Evolutionary conservation across 2,797 vertebrate species (phyloP).

Genomic region (Dipus sagitta): DNA sequence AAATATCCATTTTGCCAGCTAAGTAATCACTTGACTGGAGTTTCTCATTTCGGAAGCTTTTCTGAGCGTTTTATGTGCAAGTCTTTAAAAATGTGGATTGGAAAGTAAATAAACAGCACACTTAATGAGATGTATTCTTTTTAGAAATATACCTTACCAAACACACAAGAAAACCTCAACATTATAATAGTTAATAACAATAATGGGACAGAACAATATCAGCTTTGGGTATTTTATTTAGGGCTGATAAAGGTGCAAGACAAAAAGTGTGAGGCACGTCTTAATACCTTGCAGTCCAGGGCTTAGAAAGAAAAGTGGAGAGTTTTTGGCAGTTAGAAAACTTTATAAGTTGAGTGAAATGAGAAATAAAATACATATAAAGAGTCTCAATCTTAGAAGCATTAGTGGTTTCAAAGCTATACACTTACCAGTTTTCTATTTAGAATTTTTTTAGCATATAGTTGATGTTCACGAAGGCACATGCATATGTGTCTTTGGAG

Average conservation of each 20-base stretch:
- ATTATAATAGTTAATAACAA: slow-evolving; percentile 56
- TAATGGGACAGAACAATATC: slow-evolving; percentile 3
- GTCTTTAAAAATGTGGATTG: slow-evolving; percentile 78
- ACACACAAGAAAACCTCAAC: slow-evolving; percentile 65
- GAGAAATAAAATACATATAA: slow-evolving; percentile 20
- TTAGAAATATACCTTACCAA: slow-evolving; percentile 74
- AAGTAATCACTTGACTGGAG: slow-evolving; percentile 88
- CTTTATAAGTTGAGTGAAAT: not conserved
- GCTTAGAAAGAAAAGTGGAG: slow-evolving; percentile 27
- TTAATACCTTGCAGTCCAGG: not conserved
- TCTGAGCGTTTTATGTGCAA: slow-evolving; percentile 81
- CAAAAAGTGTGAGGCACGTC: not conserved
- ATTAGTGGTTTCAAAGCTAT: not conserved
- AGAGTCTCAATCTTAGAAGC: slow-evolving; percentile 33
- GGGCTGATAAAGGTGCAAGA: not conserved
- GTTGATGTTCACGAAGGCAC: no score
- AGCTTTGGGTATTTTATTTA: slow-evolving; percentile 43
- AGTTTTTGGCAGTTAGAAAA: not conserved
- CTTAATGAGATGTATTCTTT: slow-evolving; percentile 81
- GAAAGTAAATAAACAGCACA: slow-evolving; percentile 77
- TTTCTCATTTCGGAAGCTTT: slow-evolving; percentile 86
- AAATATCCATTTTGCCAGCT: slow-evolving; percentile 90
- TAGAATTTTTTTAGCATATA: not conserved
- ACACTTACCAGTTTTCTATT: not conserved
- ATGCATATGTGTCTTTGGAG: no score